Evolutionary conservation across 2,888 invertebrate genomes (phyloP), one percentile per base, ranked within the genome.

Genomic region (Coremacera marginata): DNA sequence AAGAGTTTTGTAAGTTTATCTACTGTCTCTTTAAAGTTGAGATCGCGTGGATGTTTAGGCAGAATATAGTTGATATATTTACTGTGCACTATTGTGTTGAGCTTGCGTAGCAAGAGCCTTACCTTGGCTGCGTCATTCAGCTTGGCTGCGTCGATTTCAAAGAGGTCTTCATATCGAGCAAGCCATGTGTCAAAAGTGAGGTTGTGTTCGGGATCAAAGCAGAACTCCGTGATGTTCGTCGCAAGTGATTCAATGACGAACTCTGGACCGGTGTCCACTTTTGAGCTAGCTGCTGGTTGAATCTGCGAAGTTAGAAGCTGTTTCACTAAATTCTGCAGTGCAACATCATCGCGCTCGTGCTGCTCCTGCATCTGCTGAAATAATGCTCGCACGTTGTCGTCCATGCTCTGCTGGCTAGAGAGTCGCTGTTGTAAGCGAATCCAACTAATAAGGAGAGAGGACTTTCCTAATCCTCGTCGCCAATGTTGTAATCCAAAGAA

Each of bases 151-250:
- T 80, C 81, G 11, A 68, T 55, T 27, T 70, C 60, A 25, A 82
- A 81, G 1, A 81, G 34, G 72, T 80, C 79, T 63, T 77, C 76
- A 57, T 79, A 80, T 5, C 80, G 31, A 22, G 76, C 14, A 65
- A 70, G 79, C 80, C 78, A 81, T 65, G 60, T 77, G 72, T 80
- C 78, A 52, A 80, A 81, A 49, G 81, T 81, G 67, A 79, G 78
- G 77, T 79, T 80, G 74, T 79, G 77, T 57, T 79, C 78, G 3
- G 68, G 44, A 63, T 79, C 75, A 68, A 75, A 75, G 49, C 62
- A 68, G 63, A 80, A 80, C 55, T 80, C 79, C 3, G 57, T 75
- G 34, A 81, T 77, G 31, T 80, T 78, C 7, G 74, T 76, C 49
- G 80, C 76, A 16, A 78, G 72, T 60, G 75, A 77, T 55, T 80